These are phyloP conservation scores for Scaptomyza caliginosa DNA, from an alignment of 2,888 invertebrate genomes.

Conservation along the genomic window DNA sequence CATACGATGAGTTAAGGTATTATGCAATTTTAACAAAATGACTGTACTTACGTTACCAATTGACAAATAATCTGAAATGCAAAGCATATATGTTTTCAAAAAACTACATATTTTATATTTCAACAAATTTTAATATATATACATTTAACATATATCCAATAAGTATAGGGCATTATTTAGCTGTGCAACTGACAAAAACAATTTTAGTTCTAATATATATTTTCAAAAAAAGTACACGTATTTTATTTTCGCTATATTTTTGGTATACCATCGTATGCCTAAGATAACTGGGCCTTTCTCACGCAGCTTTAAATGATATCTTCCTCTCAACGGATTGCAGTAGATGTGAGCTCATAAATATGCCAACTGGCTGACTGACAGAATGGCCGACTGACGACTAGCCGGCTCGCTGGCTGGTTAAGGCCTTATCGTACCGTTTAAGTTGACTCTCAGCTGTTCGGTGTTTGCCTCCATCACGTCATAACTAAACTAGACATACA, in stretches of 20 bases:
- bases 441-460: slow-evolving; percentile 30
- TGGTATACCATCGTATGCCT: slow-evolving; percentile 7
- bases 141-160: too few relatives aligned
- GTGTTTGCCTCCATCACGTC: slow-evolving; percentile 55
- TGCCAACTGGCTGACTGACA: slow-evolving; percentile 53
- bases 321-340: slow-evolving; percentile 47
- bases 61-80: too few relatives aligned
- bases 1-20: neutral
- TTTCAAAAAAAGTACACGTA: slow-evolving; percentile 4
- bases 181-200: neutral
- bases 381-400: slow-evolving; percentile 35
- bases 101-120: too few relatives aligned
- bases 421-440: slow-evolving; percentile 39
- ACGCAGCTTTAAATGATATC: slow-evolving; percentile 62
- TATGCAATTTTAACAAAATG: too few relatives aligned
- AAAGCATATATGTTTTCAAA: too few relatives aligned
- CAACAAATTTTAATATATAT: too few relatives aligned
- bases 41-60: neutral
- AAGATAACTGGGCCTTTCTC: slow-evolving; percentile 70
- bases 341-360: slow-evolving; percentile 67
- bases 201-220: neutral
- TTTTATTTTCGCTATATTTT: slow-evolving; percentile 30
- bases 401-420: slow-evolving; percentile 31
- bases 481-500: slow-evolving; percentile 52
- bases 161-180: neutral